Base-by-base conservation (phyloP, 2,888 invertebrate species). In the Autographa pulchrina region DNA sequence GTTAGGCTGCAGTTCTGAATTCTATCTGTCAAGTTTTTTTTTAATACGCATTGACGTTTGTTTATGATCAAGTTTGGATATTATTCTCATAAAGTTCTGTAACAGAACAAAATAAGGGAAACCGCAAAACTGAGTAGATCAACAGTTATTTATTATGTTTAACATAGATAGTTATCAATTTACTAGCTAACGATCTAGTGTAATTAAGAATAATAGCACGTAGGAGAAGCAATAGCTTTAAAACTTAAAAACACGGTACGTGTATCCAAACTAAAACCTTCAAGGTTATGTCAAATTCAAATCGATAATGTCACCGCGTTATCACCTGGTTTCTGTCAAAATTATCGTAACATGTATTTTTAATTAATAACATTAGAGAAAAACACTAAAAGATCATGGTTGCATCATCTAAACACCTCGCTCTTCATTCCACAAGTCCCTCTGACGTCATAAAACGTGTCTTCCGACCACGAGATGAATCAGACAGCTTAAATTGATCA, bases 1-100 rank as follows among this genome's bases (percentile, higher is more conserved):
- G 93, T 92, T 93, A 93, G 78, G 79, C 80, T 84, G 63, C 86
- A 87, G 65, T 38, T 68, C 74, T 54, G 81, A 89, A 83, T 81
- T 81, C 83, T 81, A 80, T 70, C 83, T 83, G 81, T 78, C 75
- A 83, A 66, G 41, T 62, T 61, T 74, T 76, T 72, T 74, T 74
- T 74, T 32, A 14, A 65, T 61, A 61, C 60, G 14, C 20, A 38
- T 14, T 7, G 67, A 62, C 25, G 61, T 61, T 61, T 61, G 61
- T 56, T 56, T 56, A 35, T 56, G 58, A 72, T 54, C n/a, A 25
- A 56, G 54, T 56, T 56, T 56, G 54, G 54, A 56, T 56, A 56
- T 56, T 20, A 56, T 56, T 20, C 54, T 2, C 54, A 3, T 54
- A 54, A n/a, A 54, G 3, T 54, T 54, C 20, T 20, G 48, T 52